phyloP scores from a whole-genome alignment of 1,140 invertebrate species.

The Zaprionus capensis region DNA sequence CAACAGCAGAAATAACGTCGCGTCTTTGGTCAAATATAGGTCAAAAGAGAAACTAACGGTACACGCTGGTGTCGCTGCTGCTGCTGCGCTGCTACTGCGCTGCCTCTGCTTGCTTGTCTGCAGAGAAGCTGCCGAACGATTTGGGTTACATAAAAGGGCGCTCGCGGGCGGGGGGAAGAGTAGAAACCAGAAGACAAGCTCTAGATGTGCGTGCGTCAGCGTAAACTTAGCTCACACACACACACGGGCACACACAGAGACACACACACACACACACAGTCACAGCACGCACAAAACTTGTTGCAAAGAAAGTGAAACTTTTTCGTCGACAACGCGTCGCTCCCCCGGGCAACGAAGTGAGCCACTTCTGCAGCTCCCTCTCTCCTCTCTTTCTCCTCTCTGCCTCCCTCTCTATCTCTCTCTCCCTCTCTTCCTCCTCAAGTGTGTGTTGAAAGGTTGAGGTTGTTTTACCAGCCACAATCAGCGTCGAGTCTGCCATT shows the following conservation, averaged over 20 bases:
- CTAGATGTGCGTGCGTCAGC: slow-evolving; percentile 32
- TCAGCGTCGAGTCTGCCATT: neutral
- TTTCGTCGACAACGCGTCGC: slow-evolving; percentile 35
- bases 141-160: slow-evolving; percentile 82
- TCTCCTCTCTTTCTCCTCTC: slow-evolving; percentile 2
- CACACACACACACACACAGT: slow-evolving; percentile 19
- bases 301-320: slow-evolving; percentile 82
- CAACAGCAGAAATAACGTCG: slow-evolving; percentile 20
- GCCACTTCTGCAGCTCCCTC: slow-evolving; percentile 22
- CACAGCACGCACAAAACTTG: slow-evolving; percentile 70
- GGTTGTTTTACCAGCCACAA: slow-evolving; percentile 66
- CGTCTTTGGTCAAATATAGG: slow-evolving; percentile 73
- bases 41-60: slow-evolving; percentile 84
- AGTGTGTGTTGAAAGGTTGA: slow-evolving; percentile 66
- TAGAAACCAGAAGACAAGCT: slow-evolving; percentile 71
- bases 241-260: slow-evolving; percentile 16
- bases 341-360: slow-evolving; percentile 43
- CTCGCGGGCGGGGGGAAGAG: slow-evolving; percentile 65
- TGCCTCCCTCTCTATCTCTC: too few species aligned
- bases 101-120: slow-evolving; percentile 25
- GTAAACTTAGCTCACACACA: slow-evolving; percentile 14
- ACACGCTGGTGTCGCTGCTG: slow-evolving; percentile 54
- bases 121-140: slow-evolving; percentile 57
- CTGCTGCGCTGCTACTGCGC: slow-evolving; percentile 38
- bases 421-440: slow-evolving; percentile 15